These are phyloP conservation scores for Halcyon senegalensis DNA, from an alignment of 2,113 vertebrate genomes.

Conservation along the genomic window DNA sequence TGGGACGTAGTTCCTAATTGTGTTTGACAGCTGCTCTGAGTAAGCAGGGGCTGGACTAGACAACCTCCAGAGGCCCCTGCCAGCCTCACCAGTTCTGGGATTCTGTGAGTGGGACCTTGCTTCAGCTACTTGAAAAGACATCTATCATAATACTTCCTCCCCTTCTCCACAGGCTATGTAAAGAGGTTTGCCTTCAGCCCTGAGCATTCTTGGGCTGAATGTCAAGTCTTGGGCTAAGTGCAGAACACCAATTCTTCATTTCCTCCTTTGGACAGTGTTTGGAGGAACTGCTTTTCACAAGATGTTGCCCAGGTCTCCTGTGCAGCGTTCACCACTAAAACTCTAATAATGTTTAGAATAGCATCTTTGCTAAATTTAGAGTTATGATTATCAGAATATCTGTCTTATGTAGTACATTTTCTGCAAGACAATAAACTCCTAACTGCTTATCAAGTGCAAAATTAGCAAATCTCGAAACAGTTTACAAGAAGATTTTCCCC, in stretches of 20 bases:
- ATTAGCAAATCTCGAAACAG: neutral
- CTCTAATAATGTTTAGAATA: neutral
- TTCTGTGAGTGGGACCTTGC: neutral
- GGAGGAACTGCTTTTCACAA: neutral
- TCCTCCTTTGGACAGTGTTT: neutral
- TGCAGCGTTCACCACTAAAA: neutral
- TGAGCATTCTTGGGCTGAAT: neutral
- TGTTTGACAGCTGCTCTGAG: neutral
- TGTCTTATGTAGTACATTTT: neutral
- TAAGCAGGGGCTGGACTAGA: neutral
- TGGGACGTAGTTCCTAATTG: accelerated
- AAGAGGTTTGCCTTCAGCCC: neutral
- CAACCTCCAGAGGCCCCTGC: neutral
- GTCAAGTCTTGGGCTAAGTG: neutral
- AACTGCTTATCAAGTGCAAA: neutral
- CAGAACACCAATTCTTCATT: neutral
- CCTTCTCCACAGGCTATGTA: neutral
- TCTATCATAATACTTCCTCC: neutral
- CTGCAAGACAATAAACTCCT: neutral
- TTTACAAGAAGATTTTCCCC: neutral
- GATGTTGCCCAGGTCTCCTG: neutral
- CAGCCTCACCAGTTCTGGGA: neutral
- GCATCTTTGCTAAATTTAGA: neutral
- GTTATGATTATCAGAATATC: no score
- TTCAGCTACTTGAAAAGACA: neutral